Conservation (phyloP, 2,797 vertebrate species). For the Falco cherrug region DNA sequence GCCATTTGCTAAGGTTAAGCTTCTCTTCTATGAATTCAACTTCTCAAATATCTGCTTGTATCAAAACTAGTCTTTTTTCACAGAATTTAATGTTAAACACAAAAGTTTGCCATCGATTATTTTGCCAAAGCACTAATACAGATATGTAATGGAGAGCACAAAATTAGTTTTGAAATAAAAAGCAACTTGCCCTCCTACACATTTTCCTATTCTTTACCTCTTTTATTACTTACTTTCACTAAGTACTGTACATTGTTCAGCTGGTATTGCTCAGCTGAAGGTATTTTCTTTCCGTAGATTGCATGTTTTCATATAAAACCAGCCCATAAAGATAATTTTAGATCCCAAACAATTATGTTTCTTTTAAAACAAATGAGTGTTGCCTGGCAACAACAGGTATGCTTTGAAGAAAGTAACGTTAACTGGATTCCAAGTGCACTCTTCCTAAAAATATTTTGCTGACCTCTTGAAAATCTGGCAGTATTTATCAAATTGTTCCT, state of each 20-base stretch:
- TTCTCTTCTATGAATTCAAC: background rate
- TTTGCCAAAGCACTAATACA: background rate
- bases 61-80: background rate
- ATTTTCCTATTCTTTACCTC: background rate
- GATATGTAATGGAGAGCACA: background rate
- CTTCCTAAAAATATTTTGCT: background rate
- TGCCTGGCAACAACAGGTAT: background rate
- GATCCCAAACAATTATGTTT: background rate
- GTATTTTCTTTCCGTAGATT: background rate
- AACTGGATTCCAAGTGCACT: background rate
- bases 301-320: background rate
- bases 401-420: background rate
- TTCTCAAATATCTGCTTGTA: background rate
- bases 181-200: background rate
- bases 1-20: background rate
- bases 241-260: background rate
- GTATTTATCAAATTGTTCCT: background rate
- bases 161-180: background rate
- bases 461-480: background rate
- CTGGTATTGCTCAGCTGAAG: background rate
- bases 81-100: background rate
- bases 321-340: background rate
- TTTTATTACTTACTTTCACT: background rate
- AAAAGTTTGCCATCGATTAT: background rate
- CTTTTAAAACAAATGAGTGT: background rate